Conservation (phyloP, 64 coral and sea anemone genomes). For the Porites lutea region DNA sequence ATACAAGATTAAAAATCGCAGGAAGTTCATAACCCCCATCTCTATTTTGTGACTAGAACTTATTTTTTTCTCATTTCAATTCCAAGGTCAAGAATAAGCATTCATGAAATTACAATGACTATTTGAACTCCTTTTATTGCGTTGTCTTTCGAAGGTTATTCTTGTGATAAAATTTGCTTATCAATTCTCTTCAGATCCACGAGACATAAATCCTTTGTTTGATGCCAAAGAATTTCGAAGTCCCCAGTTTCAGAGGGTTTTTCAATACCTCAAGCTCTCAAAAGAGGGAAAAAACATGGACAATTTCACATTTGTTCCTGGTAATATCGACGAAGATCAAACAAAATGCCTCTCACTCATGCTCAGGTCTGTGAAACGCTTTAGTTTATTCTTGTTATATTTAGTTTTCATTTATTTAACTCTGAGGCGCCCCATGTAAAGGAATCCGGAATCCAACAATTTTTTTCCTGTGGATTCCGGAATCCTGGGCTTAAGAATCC, state of each 20-base stretch:
- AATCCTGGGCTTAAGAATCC: too few species aligned
- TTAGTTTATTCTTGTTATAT: too few species aligned
- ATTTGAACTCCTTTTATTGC: too few species aligned
- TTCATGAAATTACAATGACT: too few species aligned
- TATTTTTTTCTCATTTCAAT: too few species aligned
- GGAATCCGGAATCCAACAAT: too few species aligned
- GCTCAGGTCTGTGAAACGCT: slow-evolving; percentile 33
- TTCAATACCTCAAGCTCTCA: slow-evolving; percentile 73
- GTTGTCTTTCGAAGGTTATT: background rate
- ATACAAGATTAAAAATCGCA: too few species aligned
- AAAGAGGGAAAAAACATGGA: slow-evolving; percentile 58
- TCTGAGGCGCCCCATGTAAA: too few species aligned
- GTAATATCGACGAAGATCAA: background rate
- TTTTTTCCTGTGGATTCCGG: too few species aligned
- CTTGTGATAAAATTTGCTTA: background rate
- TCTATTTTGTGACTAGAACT: too few species aligned
- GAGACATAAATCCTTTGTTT: slow-evolving; percentile 47
- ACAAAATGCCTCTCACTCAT: slow-evolving; percentile 35
- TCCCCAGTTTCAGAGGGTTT: slow-evolving; percentile 69
- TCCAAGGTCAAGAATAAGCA: background rate
- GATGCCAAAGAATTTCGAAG: slow-evolving; percentile 71
- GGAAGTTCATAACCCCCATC: too few species aligned
- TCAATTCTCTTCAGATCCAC: background rate
- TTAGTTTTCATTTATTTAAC: too few species aligned
- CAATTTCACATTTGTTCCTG: slow-evolving; percentile 1